Evolutionary conservation across 2,888 invertebrate species (phyloP), one percentile per base, ranked within the genome.

Genomic region (Euzetes globulus): DNA sequence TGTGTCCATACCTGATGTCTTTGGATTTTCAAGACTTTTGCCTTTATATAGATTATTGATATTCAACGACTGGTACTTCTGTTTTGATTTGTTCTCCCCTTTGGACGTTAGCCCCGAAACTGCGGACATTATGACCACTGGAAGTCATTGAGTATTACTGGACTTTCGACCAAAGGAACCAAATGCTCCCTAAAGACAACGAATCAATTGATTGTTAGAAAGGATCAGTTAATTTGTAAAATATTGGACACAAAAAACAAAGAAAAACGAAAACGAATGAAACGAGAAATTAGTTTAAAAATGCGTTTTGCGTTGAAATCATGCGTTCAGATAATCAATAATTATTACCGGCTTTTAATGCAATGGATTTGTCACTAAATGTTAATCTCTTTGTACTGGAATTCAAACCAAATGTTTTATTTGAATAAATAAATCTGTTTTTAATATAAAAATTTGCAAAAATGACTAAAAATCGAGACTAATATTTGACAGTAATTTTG

Each of bases 41-140:
- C 84, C 84, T 79, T 91, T 91, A 86, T 94, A 95, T 85, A 96
- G 88, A 87, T 88, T 94, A 90, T 96, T 96, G 89, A 96, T 95
- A 88, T 96, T 94, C 87, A 96, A 89, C 84, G 94, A 91, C 86
- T 93, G 92, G 88, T 89, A 96, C 88, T 79, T 75, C 50, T 75
- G 72, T 60, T 94, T 96, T 86, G 91, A 89, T 88, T 94, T 95
- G 87, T 68, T 70, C 70, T 90, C 90, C 88, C 89, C 89, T 82
- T 84, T 85, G 86, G 87, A 87, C 89, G 89, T 87, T 86, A 88
- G 88, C 89, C 91, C 91, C 87, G 92, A 90, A 89, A 90, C 89
- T 90, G 92, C 90, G 90, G 92, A 92, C 92, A 93, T 93, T 89
- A 91, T 92, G 92, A 90, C 90, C 89, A 89, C 90, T 90, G 90